Evolutionary conservation across 2,888 invertebrate species (phyloP).

Genomic region (Acronicta psi): DNA sequence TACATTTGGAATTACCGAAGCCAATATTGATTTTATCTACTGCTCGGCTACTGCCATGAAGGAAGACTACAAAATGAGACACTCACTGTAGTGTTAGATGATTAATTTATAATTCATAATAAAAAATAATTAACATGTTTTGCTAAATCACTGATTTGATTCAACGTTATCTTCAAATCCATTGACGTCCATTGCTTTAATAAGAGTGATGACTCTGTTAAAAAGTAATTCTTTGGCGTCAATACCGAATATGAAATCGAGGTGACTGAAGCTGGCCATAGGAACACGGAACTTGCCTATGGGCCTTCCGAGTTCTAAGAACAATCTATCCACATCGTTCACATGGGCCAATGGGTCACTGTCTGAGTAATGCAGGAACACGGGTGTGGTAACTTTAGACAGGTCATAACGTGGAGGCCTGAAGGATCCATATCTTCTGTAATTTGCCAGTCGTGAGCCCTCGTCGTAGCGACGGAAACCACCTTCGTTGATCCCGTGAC

Average conservation of each 20-base stretch:
- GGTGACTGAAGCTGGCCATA: constrained; percentile 90
- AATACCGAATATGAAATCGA: constrained; percentile 92
- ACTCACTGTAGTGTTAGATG: too few species aligned
- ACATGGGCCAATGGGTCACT: constrained; percentile 91
- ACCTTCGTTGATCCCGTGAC: constrained; percentile 89
- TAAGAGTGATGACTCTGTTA: constrained; percentile 86
- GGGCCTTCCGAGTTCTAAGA: constrained; percentile 85
- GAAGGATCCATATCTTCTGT: constrained; percentile 83
- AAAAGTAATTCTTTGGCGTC: constrained; percentile 89
- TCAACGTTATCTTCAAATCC: constrained; percentile 8
- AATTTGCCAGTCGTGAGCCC: constrained; percentile 84
- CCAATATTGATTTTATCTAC: too few species aligned
- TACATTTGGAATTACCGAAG: too few species aligned
- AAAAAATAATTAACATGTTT: too few species aligned
- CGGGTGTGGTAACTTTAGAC: constrained; percentile 87
- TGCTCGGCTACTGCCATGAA: too few species aligned
- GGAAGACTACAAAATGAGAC: too few species aligned
- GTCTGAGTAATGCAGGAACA: constrained; percentile 90
- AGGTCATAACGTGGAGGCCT: constrained; percentile 90
- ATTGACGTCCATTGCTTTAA: constrained; percentile 65
- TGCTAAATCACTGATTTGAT: neutral
- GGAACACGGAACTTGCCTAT: constrained; percentile 89
- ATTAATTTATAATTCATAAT: too few species aligned
- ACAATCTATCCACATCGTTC: constrained; percentile 88
- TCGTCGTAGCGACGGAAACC: constrained; percentile 89